Conservation (phyloP, 2,113 vertebrate genomes). For the Oreochromis niloticus region DNA sequence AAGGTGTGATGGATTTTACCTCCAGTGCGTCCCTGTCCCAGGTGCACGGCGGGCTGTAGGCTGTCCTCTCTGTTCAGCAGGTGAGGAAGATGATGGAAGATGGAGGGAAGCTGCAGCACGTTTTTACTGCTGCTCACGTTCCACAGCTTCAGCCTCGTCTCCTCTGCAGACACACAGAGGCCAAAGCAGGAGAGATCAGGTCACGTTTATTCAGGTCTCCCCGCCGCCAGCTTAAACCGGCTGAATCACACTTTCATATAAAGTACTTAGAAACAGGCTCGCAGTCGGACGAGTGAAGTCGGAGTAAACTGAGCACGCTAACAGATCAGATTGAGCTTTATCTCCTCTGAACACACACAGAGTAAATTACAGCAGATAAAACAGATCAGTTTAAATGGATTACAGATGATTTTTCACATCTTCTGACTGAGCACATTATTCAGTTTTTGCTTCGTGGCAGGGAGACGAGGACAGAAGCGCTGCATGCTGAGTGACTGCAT, state of each 20-base stretch:
- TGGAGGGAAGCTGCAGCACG: slow-evolving; percentile 91
- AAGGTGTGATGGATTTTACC: slow-evolving; percentile 62
- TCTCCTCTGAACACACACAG: not conserved
- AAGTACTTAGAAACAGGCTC: not conserved
- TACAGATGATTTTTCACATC: not conserved
- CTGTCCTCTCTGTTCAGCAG: slow-evolving; percentile 93
- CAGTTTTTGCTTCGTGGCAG: not conserved
- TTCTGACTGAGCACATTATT: not conserved
- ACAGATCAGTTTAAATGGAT: not conserved
- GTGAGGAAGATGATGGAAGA: slow-evolving; percentile 99
- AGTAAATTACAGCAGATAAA: not conserved
- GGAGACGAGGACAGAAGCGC: not conserved
- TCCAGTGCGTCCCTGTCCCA: slow-evolving; percentile 94
- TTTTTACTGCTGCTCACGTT: slow-evolving; percentile 92
- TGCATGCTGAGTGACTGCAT: not conserved
- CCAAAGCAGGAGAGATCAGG: not conserved
- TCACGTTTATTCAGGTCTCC: not conserved
- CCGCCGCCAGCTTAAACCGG: not conserved
- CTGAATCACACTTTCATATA: not conserved
- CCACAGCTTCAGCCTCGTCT: slow-evolving; percentile 92
- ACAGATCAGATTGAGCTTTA: not conserved
- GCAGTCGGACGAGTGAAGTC: not conserved
- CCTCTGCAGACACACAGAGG: slow-evolving; percentile 71
- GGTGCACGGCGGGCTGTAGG: slow-evolving; percentile 88
- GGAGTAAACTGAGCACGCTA: not conserved